Evolutionary conservation across 2,113 vertebrate species (phyloP), one percentile per base, ranked within the genome.

Genomic region (Dendropsophus ebraccatus): DNA sequence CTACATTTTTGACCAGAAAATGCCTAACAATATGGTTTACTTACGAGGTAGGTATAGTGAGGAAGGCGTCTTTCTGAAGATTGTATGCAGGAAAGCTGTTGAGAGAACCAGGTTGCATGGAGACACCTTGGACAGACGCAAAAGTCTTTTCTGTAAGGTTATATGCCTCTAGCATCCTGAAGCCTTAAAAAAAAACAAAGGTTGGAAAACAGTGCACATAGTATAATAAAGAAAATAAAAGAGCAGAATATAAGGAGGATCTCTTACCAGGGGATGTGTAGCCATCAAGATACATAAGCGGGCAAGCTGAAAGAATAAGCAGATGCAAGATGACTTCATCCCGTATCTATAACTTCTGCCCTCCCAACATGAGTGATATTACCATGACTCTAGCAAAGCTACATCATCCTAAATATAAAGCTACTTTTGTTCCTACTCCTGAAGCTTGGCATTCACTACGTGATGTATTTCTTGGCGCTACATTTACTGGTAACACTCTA

Each of bases 121-220:
- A 99, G 2, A 99, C 95, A 0, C 97, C 98, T 87, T 93, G 94
- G 6, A 96, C 91, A 35, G 92, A 95, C 30, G 95, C 93, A 92
- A 97, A 98, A 80, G 93, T 95, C 91, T 96, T 98, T 89, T 98
- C 97, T 5, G 97, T 99, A 89, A 99, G 91, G 90, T 99, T 99
- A 88, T 99, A 99, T 0, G 96, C 95, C 91, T 99, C 98, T 14
- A 99, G 93, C 98, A 99, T 99, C 91, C 96, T 95, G 94, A 98
- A 99, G 87, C 98, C 98, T 99, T 76, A 90, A 49, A 87, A n/a
- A 65, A 70, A 85, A 30, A 87, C 83, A 84, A 47, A 84, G 37
- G 54, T 87, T 8, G 3, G 21, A 75, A 73, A 2, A 79, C 9
- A 25, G 28, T 21, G 81, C 74, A 72, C 76, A 85, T 74, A 82